These are phyloP conservation scores for Heliocidaris tuberculata DNA, from an alignment of 35 echinoderm and acorn worm genomes.

Conservation along the genomic window DNA sequence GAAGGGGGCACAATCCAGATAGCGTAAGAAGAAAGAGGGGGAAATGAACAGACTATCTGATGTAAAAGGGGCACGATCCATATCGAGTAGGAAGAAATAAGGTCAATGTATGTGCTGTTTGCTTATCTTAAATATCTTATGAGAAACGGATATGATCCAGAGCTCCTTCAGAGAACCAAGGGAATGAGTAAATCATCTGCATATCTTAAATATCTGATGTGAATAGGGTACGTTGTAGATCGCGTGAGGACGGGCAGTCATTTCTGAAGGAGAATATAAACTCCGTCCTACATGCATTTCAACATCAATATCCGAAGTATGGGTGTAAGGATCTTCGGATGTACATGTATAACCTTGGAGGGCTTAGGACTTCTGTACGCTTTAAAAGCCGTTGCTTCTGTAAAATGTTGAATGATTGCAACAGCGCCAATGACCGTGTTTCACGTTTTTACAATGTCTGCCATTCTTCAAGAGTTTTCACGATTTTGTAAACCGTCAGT, in stretches of 20 bases:
- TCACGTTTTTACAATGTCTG: too few species aligned
- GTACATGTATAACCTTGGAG: slow-evolving; percentile 17
- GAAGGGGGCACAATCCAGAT: too few species aligned
- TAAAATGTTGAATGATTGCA: neutral
- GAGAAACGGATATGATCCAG: too few species aligned
- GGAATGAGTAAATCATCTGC: neutral
- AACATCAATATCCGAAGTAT: slow-evolving; percentile 38
- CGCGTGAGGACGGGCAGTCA: neutral
- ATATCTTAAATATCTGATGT: neutral
- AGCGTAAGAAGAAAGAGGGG: too few species aligned
- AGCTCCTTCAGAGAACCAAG: too few species aligned
- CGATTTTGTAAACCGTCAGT: too few species aligned
- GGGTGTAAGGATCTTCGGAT: neutral
- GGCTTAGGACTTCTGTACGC: neutral
- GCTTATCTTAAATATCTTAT: too few species aligned
- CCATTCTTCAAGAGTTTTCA: too few species aligned
- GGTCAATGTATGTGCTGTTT: too few species aligned
- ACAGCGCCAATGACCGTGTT: neutral
- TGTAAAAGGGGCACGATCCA: too few species aligned
- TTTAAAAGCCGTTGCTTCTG: neutral
- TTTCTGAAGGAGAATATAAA: neutral
- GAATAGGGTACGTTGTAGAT: neutral
- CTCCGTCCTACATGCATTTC: slow-evolving; percentile 43
- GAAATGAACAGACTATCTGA: too few species aligned
- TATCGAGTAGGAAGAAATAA: too few species aligned